A percentile compares a stretch with the other conserved stretches of the same genome.
These are phyloP conservation scores for Cheilinus undulatus DNA, from an alignment of 2,113 vertebrate genomes.

Conservation along the genomic window DNA sequence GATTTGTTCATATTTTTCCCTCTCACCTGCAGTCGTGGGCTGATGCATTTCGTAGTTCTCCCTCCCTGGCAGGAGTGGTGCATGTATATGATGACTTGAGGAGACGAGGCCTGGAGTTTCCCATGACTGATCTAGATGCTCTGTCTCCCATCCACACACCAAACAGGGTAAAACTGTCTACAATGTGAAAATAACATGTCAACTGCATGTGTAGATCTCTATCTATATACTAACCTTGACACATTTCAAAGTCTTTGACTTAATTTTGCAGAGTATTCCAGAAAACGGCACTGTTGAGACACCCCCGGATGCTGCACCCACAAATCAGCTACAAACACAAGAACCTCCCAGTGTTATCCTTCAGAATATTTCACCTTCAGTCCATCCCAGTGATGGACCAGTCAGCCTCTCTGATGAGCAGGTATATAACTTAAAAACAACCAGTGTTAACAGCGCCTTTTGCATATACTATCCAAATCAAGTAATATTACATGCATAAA, in stretches of 20 bases:
- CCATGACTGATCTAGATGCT: slow-evolving; percentile 98
- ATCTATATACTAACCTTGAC: background rate
- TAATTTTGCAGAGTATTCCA: slow-evolving; percentile 86
- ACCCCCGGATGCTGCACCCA: background rate
- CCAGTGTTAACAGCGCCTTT: background rate
- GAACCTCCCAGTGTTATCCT: slow-evolving; percentile 27
- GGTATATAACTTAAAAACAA: slow-evolving; percentile 74
- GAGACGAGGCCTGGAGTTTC: slow-evolving; percentile 94
- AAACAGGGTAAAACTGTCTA: slow-evolving; percentile 86
- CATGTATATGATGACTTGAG: slow-evolving; percentile 94
- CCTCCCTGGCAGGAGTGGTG: slow-evolving; percentile 92
- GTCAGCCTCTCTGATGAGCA: slow-evolving; percentile 86
- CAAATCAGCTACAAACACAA: slow-evolving; percentile 42
- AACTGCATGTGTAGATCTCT: slow-evolving; percentile 11
- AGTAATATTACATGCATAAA: too few relatives aligned
- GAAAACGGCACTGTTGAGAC: slow-evolving; percentile 73
- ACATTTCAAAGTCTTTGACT: background rate
- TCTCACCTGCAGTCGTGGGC: slow-evolving; percentile 90
- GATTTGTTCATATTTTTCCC: slow-evolving; percentile 1
- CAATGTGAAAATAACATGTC: background rate
- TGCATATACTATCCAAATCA: background rate
- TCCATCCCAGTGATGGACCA: slow-evolving; percentile 47
- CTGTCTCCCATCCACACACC: slow-evolving; percentile 98
- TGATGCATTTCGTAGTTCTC: slow-evolving; percentile 93
- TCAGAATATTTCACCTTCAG: slow-evolving; percentile 36